Evolutionary conservation across 2,888 invertebrate species (phyloP).

Genomic region (Conchocele bisecta): DNA sequence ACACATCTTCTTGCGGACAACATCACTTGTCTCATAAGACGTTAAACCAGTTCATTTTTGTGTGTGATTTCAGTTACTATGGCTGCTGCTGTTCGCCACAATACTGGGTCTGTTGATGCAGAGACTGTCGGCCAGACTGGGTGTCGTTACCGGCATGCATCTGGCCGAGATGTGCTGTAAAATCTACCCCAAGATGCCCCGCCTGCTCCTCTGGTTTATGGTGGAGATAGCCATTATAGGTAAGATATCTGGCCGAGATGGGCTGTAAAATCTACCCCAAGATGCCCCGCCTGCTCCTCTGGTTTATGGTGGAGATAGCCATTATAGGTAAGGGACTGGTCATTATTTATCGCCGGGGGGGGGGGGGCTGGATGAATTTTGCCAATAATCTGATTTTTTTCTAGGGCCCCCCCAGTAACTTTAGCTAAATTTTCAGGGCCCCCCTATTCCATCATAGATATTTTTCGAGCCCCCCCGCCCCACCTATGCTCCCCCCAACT

Average conservation of each 20-base stretch:
- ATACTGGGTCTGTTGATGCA: slow-evolving; percentile 94
- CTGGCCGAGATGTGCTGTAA: slow-evolving; percentile 88
- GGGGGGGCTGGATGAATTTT: too few relatives aligned
- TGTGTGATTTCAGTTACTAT: slow-evolving; percentile 86
- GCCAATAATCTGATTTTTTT: too few relatives aligned
- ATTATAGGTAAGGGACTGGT: slow-evolving; percentile 93
- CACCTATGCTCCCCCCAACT: too few relatives aligned
- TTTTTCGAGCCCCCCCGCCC: too few relatives aligned
- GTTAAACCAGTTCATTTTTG: too few relatives aligned
- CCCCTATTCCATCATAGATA: too few relatives aligned
- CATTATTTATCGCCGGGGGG: too few relatives aligned
- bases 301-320: slow-evolving; percentile 96
- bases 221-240: slow-evolving; percentile 96
- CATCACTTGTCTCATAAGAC: too few relatives aligned
- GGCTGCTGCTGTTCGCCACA: slow-evolving; percentile 93
- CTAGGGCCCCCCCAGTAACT: too few relatives aligned
- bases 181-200: slow-evolving; percentile 89
- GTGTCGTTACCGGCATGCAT: slow-evolving; percentile 93
- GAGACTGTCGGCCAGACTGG: slow-evolving; percentile 89
- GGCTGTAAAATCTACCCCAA: slow-evolving; percentile 87
- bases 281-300: slow-evolving; percentile 89
- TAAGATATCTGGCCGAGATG: slow-evolving; percentile 77
- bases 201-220: slow-evolving; percentile 93
- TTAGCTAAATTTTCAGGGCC: too few relatives aligned
- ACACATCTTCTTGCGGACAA: too few relatives aligned